Evolutionary conservation across 2,888 invertebrate genomes (phyloP), one percentile per base, ranked within the genome.

Genomic region (Eupsilia transversa): DNA sequence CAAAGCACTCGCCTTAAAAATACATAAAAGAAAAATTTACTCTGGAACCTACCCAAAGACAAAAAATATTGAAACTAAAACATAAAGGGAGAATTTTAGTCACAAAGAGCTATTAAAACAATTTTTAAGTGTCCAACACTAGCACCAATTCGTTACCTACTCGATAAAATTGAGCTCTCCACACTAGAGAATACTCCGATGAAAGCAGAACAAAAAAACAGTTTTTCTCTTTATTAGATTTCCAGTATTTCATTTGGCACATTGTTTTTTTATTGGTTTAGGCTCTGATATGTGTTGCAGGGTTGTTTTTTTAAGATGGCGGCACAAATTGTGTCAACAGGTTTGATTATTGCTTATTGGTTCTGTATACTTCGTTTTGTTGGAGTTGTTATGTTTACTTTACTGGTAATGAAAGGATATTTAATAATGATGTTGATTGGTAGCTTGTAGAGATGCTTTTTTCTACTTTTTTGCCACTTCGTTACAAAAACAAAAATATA

Each of bases 151-250:
- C 78, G 66, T 82, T 85, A 49, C 5, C 35, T 35, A 79, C 76
- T 72, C 75, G 72, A 77, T 72, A 43, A 74, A 82, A 71, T 74
- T 68, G 67, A 82, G 69, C 70, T 43, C 56, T 77, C 33, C 43
- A 67, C 69, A 57, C 33, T 35, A 64, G 49, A 61, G 60, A 72
- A 80, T 69, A 65, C 63, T 81, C 30, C 20, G 63, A 64, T 70
- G 33, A 54, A 79, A 76, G 61, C n/a, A 56, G n/a, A 66, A 77
- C 27, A 70, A 72, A 70, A 61, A 52, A 67, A 57, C 9, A 7
- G 30, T 20, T 64, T 67, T 70, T 65, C 41, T 3, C 41, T 78
- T 74, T 81, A 84, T 83, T 77, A 67, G n/a, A 84, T 84, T 83
- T 77, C 23, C 46, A 46, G 66, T 69, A 75, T 83, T 79, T 72